Evolutionary conservation across 64 coral and sea anemone species (phyloP), one percentile per base, ranked within the genome.

Genomic region (Catalaphyllia jardinei): DNA sequence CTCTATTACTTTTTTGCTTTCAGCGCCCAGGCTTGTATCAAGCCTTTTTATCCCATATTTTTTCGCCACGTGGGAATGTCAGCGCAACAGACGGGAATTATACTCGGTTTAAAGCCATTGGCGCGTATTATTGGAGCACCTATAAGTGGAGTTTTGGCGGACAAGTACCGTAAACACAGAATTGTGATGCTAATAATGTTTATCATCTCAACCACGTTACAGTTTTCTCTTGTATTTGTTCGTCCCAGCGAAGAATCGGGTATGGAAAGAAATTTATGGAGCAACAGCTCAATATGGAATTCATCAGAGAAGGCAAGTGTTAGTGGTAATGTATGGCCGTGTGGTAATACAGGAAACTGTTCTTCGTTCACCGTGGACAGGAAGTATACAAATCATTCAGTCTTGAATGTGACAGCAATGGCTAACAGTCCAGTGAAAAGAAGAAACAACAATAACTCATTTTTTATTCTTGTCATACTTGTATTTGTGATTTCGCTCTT

Each of bases 1-100:
- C 38, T 93, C 38, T 89, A 89, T 73, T 93, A 93, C 55, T 93
- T 93, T 46, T 93, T 93, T n/a, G 64, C 57, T 33, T 93, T 89
- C 69, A 80, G 78, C 49, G 92, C 60, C 0, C 57, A 33, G 57
- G 87, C 92, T 42, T 93, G 92, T 29, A 76, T 63, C 10, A 20
- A 75, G 60, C 92, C 92, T 0, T 93, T 73, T 71, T 60, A 89
- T 51, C 67, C 86, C 2, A 79, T 93, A 2, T 89, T 89, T 77
- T 84, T 46, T 39, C 92, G 92, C 29, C 82, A 93, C 61, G 35
- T 89, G n/a, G 92, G 92, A 24, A 60, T 93, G 46, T 89, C 92
- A 60, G 79, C 86, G 5, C 71, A 89, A 81, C 78, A 93, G 42
- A 78, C 87, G 0, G 92, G 92, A 0, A 76, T 89, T 0, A 55